Base-by-base conservation (phyloP, 2,888 invertebrate genomes). In the Synanthedon formicaeformis region DNA sequence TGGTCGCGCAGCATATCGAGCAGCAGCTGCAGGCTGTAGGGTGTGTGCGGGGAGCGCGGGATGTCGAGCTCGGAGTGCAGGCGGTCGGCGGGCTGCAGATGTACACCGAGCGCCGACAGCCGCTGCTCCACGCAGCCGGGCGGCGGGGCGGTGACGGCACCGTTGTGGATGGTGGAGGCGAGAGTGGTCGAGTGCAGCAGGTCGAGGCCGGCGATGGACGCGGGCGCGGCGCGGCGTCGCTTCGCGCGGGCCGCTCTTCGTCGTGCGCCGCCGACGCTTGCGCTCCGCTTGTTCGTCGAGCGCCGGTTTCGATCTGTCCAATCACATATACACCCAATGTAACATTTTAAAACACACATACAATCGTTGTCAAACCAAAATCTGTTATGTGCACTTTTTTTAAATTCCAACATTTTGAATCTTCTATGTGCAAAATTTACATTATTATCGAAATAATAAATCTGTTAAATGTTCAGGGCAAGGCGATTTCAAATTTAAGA, bases 121-220 rank as follows among this genome's bases (percentile, higher is more conserved):
- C 96, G 95, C 75, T 96, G 96, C 78, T 96, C 96, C 55, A 97
- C 94, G 74, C 96, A 96, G 53, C 97, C 97, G 10, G 96, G 96
- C 50, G 96, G 96, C 40, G 96, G 95, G 45, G 95, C 95, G 58
- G 93, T 88, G 75, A 82, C 84, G 51, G 83, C 78, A 82, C 91
- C 91, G 76, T 94, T 94, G 52, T 92, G 91, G 18, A 94, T 92
- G 14, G 96, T 96, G 71, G 96, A 96, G 6, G 96, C 90, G 60
- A 97, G 88, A 41, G 97, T 97, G 79, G 96, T 94, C 65, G 93
- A 94, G 79, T 97, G 96, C 61, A 97, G 84, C 64, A 96, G 88
- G 85, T 97, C 96, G 64, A 97, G 88, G 14, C 96, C 96, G 59
- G 92, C 94, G 72, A 96, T 96, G 81, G 71, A 91, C 81, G 62